Evolutionary conservation across 2,888 invertebrate species (phyloP).

Genomic region (Diplazon laetatorius): DNA sequence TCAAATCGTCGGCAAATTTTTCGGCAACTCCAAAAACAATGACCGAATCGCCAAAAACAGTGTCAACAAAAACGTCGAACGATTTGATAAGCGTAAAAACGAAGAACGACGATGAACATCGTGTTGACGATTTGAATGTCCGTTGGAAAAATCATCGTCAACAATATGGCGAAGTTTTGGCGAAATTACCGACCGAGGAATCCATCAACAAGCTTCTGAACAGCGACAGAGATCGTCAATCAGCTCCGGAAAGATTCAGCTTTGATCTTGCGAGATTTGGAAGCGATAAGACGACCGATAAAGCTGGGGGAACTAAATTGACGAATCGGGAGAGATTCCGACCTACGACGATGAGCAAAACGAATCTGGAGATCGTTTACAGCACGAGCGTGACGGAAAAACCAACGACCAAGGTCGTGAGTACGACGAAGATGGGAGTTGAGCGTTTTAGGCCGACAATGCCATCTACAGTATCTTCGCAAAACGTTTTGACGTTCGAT

Average conservation of each 20-base stretch:
- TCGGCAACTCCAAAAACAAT: slow-evolving; percentile 63
- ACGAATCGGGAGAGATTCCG: neutral
- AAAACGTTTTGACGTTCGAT: slow-evolving; percentile 72
- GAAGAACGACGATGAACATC: slow-evolving; percentile 20
- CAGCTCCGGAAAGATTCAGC: slow-evolving; percentile 74
- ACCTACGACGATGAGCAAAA: slow-evolving; percentile 47
- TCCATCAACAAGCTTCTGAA: slow-evolving; percentile 34
- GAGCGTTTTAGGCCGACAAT: slow-evolving; percentile 74
- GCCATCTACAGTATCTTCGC: slow-evolving; percentile 65
- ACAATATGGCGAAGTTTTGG: slow-evolving; percentile 69
- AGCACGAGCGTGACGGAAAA: slow-evolving; percentile 71
- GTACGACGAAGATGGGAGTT: slow-evolving; percentile 68
- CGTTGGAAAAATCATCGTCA: slow-evolving; percentile 72
- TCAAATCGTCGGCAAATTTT: slow-evolving; percentile 83
- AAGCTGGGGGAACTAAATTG: neutral
- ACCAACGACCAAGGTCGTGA: slow-evolving; percentile 68
- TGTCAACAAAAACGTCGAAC: neutral
- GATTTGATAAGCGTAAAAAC: slow-evolving; percentile 32
- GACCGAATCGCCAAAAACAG: slow-evolving; percentile 19
- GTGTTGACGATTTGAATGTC: slow-evolving; percentile 19
- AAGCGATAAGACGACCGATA: slow-evolving; percentile 14
- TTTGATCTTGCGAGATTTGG: slow-evolving; percentile 74
- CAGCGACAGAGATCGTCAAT: slow-evolving; percentile 53
- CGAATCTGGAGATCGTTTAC: slow-evolving; percentile 69
- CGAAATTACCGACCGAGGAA: slow-evolving; percentile 60